phyloP scores from a whole-genome alignment of 2,888 invertebrate species.

The Nezara viridula region DNA sequence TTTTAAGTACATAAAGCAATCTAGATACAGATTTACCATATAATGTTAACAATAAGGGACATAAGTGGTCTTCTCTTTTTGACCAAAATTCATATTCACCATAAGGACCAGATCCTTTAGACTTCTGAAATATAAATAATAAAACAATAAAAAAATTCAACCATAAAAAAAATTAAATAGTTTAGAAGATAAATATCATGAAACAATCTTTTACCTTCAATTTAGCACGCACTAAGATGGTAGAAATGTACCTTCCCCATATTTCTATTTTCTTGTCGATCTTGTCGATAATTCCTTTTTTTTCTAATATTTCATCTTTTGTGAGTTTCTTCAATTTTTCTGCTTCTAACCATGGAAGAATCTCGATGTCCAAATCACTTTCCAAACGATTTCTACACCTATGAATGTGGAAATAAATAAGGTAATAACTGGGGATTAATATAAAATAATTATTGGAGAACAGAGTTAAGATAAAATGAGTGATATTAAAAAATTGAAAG shows the following conservation, averaged over 20 bases:
- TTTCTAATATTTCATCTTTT: not conserved
- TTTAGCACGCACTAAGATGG: not conserved
- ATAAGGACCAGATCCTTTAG: conserved; percentile 40
- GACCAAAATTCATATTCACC: conserved; percentile 55
- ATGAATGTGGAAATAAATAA: not conserved
- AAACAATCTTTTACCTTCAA: conserved; percentile 11
- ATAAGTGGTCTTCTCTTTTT: conserved; percentile 51
- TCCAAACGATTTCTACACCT: conserved; percentile 41
- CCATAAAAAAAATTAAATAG: not conserved
- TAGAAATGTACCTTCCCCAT: conserved; percentile 47
- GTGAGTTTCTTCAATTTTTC: not conserved
- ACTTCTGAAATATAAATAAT: not conserved
- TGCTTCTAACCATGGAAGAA: conserved; percentile 40
- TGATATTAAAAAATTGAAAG: not conserved
- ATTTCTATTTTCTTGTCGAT: conserved; percentile 31
- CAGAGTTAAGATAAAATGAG: not conserved
- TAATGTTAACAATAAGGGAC: conserved; percentile 35
- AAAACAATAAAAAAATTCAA: not conserved
- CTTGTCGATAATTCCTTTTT: conserved; percentile 15
- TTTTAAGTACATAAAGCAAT: conserved; percentile 26
- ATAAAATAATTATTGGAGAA: not conserved
- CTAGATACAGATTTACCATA: conserved; percentile 49
- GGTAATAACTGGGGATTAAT: not conserved
- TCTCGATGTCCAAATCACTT: conserved; percentile 51
- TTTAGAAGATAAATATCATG: not conserved